Percentiles rank a stretch among this genome's conserved stretches.
Evolutionary conservation across 2,888 invertebrate species (phyloP).

Genomic region (Luffia ferchaultella): DNA sequence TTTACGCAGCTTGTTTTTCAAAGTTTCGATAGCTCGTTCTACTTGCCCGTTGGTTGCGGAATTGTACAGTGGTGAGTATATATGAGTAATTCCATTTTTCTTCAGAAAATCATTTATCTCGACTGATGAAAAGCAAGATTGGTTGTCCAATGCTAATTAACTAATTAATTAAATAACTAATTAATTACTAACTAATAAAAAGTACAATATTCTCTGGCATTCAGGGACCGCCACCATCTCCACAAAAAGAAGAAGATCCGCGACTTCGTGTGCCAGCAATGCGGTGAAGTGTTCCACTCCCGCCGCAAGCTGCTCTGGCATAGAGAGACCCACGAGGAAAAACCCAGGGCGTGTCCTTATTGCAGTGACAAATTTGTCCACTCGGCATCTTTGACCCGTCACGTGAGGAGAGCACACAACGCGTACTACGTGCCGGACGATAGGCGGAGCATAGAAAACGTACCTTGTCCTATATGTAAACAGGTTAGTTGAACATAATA

Average conservation of each 20-base stretch:
- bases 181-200: too few relatives aligned
- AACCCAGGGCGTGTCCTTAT: slow-evolving; percentile 83
- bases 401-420: slow-evolving; percentile 83
- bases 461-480: slow-evolving; percentile 81
- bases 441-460: slow-evolving; percentile 70
- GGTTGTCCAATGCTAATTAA: too few relatives aligned
- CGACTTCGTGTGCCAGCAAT: slow-evolving; percentile 75
- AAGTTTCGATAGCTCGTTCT: too few relatives aligned
- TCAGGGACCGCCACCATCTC: slow-evolving; percentile 76
- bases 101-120: too few relatives aligned
- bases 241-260: slow-evolving; percentile 72
- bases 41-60: too few relatives aligned
- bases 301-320: slow-evolving; percentile 88
- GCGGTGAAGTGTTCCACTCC: slow-evolving; percentile 84
- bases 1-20: too few relatives aligned
- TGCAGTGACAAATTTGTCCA: slow-evolving; percentile 90
- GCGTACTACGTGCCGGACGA: slow-evolving; percentile 74
- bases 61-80: too few relatives aligned
- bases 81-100: too few relatives aligned
- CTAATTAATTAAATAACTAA: too few relatives aligned
- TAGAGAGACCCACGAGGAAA: slow-evolving; percentile 82
- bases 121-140: too few relatives aligned
- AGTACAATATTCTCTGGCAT: too few relatives aligned
- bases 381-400: slow-evolving; percentile 81
- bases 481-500: too few relatives aligned